phyloP scores from a whole-genome alignment of 2,888 invertebrate genomes.

The Endotricha flammealis region DNA sequence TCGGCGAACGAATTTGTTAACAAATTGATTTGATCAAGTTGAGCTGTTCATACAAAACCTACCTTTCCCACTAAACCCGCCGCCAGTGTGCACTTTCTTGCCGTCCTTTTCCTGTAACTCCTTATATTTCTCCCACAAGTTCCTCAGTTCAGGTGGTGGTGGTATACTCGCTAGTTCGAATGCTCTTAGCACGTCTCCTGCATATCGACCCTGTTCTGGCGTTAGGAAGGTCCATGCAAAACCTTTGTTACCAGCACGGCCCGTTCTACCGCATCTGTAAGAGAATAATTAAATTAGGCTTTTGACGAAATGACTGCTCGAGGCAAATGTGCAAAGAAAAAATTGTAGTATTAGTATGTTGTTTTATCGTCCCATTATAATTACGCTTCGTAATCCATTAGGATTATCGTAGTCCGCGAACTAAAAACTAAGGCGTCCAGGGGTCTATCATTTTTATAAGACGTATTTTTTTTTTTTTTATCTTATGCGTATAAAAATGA shows the following conservation, averaged over 20 bases:
- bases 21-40: too few relatives aligned
- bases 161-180: constrained; percentile 89
- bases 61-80: constrained; percentile 96
- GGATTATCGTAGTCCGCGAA: too few relatives aligned
- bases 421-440: too few relatives aligned
- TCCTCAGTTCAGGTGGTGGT: constrained; percentile 87
- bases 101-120: constrained; percentile 93
- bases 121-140: constrained; percentile 93
- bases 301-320: too few relatives aligned
- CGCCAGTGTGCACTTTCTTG: constrained; percentile 93
- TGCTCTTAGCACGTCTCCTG: constrained; percentile 95
- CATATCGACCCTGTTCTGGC: constrained; percentile 94
- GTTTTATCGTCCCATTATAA: too few relatives aligned
- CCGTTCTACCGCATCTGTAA: constrained; percentile 91
- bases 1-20: too few relatives aligned
- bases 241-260: constrained; percentile 96
- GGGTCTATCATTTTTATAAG: too few relatives aligned
- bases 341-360: neutral
- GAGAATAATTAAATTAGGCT: too few relatives aligned
- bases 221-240: constrained; percentile 98
- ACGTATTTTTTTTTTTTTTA: too few relatives aligned
- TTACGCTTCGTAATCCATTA: too few relatives aligned
- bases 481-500: too few relatives aligned
- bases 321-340: too few relatives aligned
- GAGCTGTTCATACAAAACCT: neutral